Evolutionary conservation across 2,797 vertebrate species (phyloP).

Genomic region (Hippopotamyrus pictus): DNA sequence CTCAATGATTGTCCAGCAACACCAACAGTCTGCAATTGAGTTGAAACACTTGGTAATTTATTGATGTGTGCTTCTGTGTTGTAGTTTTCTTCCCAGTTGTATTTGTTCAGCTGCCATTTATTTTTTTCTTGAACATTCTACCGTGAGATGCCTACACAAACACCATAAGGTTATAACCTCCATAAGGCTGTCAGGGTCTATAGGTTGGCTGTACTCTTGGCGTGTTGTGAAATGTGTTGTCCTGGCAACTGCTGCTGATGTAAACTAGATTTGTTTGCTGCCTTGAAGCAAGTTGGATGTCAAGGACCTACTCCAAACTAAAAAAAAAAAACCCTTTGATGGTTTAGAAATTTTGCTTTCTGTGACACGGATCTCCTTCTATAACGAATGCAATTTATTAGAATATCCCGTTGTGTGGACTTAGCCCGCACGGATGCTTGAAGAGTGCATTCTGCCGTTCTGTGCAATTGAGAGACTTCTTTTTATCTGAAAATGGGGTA

Average conservation of each 20-base stretch:
- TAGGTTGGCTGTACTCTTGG: background rate
- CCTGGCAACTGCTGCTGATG: background rate
- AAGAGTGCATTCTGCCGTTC: background rate
- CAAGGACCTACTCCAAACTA: background rate
- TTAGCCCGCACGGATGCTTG: background rate
- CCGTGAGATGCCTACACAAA: background rate
- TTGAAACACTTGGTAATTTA: background rate
- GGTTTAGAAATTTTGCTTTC: background rate
- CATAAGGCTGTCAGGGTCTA: background rate
- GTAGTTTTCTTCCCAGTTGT: background rate
- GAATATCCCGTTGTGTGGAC: background rate
- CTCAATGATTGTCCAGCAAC: background rate
- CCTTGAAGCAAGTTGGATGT: background rate
- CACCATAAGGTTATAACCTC: background rate
- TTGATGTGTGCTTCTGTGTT: background rate
- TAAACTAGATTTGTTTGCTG: conserved; percentile 1
- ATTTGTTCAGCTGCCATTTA: background rate
- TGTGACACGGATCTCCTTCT: background rate
- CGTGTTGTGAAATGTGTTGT: background rate
- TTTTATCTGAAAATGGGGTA: conserved; percentile 2
- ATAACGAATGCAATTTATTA: conserved; percentile 7
- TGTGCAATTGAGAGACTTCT: background rate
- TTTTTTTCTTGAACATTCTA: background rate
- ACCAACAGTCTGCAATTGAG: background rate
- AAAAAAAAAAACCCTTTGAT: conserved; percentile 1